A percentile compares a stretch with the other conserved stretches of the same genome.
Conservation (phyloP, 2,888 invertebrate genomes). For the Synergus umbraculus region DNA sequence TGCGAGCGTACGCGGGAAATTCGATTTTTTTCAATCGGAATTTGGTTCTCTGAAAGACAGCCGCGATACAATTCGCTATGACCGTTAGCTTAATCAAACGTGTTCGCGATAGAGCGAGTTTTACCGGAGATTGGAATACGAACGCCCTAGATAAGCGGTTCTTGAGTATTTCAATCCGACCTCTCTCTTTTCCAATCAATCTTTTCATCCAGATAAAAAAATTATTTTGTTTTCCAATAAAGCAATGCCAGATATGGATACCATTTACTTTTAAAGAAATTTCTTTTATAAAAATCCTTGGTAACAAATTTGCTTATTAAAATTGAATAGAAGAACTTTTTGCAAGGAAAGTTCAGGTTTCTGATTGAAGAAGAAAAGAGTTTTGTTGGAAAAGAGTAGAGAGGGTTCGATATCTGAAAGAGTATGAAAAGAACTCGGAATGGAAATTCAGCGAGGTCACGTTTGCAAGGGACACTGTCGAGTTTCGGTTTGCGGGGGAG, state of each 20-base stretch:
- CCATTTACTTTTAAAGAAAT: background rate
- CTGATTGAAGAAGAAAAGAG: conserved; percentile 5
- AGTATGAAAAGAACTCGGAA: conserved; percentile 22
- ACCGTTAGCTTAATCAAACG: conserved; percentile 10
- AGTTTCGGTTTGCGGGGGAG: conserved; percentile 50
- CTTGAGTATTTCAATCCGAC: conserved; percentile 4
- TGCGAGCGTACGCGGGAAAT: conserved; percentile 3
- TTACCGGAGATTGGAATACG: conserved; percentile 7
- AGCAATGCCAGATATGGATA: background rate
- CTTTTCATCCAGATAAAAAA: background rate
- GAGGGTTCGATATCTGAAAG: conserved; percentile 12
- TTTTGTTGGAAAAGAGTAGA: conserved; percentile 27
- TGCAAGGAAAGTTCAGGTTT: conserved; percentile 11
- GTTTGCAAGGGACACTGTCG: conserved; percentile 43
- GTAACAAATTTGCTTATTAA: conserved; percentile 7
- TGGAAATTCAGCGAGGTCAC: conserved; percentile 32
- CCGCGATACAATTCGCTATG: conserved; percentile 1
- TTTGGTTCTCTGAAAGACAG: conserved; percentile 15
- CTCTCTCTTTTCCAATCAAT: conserved; percentile 35
- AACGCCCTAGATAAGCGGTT: conserved; percentile 20
- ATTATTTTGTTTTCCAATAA: conserved; percentile 26
- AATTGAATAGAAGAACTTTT: background rate
- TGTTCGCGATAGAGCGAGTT: conserved; percentile 1
- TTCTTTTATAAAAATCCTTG: background rate
- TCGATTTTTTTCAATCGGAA: conserved; percentile 31